Percentiles rank a stretch among this genome's conserved stretches.
Evolutionary conservation across 2,888 invertebrate species (phyloP).

Genomic region (Ennomos quercinarius): DNA sequence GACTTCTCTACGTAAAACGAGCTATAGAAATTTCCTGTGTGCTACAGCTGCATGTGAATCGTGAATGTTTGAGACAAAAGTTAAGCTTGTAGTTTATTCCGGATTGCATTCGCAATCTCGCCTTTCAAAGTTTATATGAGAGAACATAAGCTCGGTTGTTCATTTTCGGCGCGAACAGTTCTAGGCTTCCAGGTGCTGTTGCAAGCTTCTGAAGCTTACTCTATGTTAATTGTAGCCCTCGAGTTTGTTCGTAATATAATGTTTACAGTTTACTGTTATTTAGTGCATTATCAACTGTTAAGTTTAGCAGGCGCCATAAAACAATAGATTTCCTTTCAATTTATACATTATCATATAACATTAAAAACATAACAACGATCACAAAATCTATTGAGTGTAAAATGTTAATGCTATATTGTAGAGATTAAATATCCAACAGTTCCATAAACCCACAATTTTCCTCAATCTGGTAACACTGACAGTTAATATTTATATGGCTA

Average conservation of each 20-base stretch:
- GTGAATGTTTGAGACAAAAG: constrained; percentile 64
- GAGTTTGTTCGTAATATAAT: constrained; percentile 2
- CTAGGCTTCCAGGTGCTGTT: constrained; percentile 33
- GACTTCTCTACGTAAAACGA: constrained; percentile 58
- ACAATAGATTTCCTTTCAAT: too few relatives aligned
- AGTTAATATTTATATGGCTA: constrained; percentile 44
- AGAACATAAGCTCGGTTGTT: constrained; percentile 37
- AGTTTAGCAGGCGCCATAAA: too few relatives aligned
- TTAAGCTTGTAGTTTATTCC: constrained; percentile 61
- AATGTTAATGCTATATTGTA: too few relatives aligned
- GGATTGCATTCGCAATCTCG: constrained; percentile 60
- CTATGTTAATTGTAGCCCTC: constrained; percentile 2
- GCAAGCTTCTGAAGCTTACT: constrained; percentile 12
- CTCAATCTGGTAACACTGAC: not conserved
- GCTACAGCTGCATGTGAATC: constrained; percentile 59
- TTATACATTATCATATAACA: too few relatives aligned
- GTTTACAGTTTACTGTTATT: not conserved
- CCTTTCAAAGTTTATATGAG: constrained; percentile 46
- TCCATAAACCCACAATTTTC: constrained; percentile 1
- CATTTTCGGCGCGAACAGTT: constrained; percentile 30
- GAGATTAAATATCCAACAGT: constrained; percentile 5
- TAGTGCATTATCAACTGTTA: too few relatives aligned
- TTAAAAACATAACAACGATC: constrained; percentile 9
- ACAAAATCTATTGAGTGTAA: too few relatives aligned
- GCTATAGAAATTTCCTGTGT: constrained; percentile 57